Evolutionary conservation across 2,888 invertebrate species (phyloP), one percentile per base, ranked within the genome.

Genomic region (Heliconius ethilla): DNA sequence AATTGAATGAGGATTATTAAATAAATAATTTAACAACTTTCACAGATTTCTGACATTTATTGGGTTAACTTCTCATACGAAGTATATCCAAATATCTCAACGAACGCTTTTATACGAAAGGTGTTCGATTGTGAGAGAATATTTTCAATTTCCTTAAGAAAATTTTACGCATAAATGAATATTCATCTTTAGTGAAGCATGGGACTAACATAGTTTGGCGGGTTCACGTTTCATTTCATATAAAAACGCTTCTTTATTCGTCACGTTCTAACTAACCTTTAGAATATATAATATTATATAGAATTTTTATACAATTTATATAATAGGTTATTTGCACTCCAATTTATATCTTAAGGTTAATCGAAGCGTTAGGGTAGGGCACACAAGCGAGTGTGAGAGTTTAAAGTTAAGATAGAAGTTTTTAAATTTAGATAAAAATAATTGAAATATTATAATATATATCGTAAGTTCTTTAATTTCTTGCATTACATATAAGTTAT

Each of bases 131-230:
- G 59, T 27, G 77, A 67, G 45, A 40, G 66, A 77, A 59, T 67
- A 67, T 62, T 45, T 63, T 37, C 63, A 37, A 63, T 62, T 40
- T 67, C n/a, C 65, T 67, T 25, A 65, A 73, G 65, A 77, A 77
- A 77, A 15, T 77, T 77, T 77, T 59, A 51, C 77, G 40, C 73
- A 51, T 67, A 77, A 77, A 73, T 77, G 73, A 73, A 73, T 73
- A 67, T 77, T 65, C 66, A 73, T 67, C 77, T 73, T 73, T 67
- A 73, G 37, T 73, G 67, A 59, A 66, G 73, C 73, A 67, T 77
- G 29, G 11, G 18, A 37, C 75, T 51, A 69, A 27, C 37, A 40
- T 73, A 73, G 77, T 67, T 77, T 77, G 72, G 67, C 77, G 67
- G 66, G 66, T 77, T 77, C 59, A 77, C 67, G 67, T 73, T 65